Percentiles rank a stretch among this genome's conserved stretches.
Conservation (phyloP, 2,888 invertebrate genomes). For the Parelbella ahira region DNA sequence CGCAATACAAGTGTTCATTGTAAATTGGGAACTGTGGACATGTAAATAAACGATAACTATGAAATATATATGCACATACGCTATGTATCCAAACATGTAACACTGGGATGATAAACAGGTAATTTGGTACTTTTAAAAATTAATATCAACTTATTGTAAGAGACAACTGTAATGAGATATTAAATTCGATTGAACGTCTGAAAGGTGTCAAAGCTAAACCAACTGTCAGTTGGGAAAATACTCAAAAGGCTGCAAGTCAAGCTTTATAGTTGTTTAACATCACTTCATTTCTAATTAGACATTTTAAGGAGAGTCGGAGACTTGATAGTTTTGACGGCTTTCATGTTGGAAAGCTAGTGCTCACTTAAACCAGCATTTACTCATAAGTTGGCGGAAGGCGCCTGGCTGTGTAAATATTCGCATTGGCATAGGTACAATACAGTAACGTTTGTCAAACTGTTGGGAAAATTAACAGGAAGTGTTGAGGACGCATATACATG, state of each 20-base stretch:
- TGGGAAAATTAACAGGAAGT: slow-evolving; percentile 27
- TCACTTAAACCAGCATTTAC: slow-evolving; percentile 44
- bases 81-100: too few species aligned
- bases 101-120: too few species aligned
- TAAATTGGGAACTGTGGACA: too few species aligned
- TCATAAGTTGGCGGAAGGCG: slow-evolving; percentile 33
- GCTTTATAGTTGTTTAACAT: slow-evolving; percentile 7
- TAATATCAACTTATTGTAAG: too few species aligned
- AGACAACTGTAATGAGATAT: too few species aligned
- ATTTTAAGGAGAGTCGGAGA: slow-evolving; percentile 8
- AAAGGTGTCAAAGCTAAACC: too few species aligned
- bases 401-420: slow-evolving; percentile 35
- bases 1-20: too few species aligned
- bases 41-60: too few species aligned
- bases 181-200: too few species aligned
- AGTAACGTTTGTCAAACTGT: slow-evolving; percentile 29
- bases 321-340: slow-evolving; percentile 36
- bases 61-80: too few species aligned
- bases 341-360: slow-evolving; percentile 50
- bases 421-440: slow-evolving; percentile 30
- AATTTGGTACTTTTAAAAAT: too few species aligned
- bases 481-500: slow-evolving; percentile 17
- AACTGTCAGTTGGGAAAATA: not conserved
- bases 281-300: slow-evolving; percentile 6
- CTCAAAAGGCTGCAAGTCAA: not conserved